Conservation (phyloP, 1,140 invertebrate genomes). For the Euura lappo region DNA sequence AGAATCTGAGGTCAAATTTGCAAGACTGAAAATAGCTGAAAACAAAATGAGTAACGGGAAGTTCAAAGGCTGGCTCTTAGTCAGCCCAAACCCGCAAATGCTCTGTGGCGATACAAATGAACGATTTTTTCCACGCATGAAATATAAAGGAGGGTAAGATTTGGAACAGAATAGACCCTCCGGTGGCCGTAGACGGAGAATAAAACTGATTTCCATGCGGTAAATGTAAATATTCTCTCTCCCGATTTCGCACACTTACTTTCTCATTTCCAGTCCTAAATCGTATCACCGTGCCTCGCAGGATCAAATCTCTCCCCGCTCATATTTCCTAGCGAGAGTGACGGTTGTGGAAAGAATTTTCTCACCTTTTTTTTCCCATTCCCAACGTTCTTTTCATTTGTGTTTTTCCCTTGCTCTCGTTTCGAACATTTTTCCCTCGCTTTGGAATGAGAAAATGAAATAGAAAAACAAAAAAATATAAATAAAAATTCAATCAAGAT, state of each 20-base stretch:
- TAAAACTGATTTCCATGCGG: slow-evolving; percentile 11
- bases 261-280: background rate
- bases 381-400: too few relatives aligned
- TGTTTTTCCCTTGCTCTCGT: background rate
- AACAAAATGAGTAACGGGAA: too few relatives aligned
- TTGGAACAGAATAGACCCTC: too few relatives aligned
- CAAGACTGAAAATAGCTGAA: too few relatives aligned
- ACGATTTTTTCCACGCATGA: too few relatives aligned
- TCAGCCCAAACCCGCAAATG: too few relatives aligned
- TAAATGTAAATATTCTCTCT: slow-evolving; percentile 9
- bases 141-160: too few relatives aligned
- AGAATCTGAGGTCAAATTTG: too few relatives aligned
- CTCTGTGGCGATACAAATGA: too few relatives aligned
- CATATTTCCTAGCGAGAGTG: background rate
- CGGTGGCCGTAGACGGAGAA: background rate
- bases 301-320: background rate
- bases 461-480: background rate
- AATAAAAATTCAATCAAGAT: background rate
- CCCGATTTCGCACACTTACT: slow-evolving; percentile 1
- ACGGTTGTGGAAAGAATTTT: background rate
- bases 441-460: background rate
- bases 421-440: background rate
- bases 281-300: background rate
- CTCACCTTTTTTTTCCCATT: background rate
- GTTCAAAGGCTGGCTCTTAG: too few relatives aligned